Evolutionary conservation across 2,113 vertebrate species (phyloP), one percentile per base, ranked within the genome.

Genomic region (Percina caprodes): DNA sequence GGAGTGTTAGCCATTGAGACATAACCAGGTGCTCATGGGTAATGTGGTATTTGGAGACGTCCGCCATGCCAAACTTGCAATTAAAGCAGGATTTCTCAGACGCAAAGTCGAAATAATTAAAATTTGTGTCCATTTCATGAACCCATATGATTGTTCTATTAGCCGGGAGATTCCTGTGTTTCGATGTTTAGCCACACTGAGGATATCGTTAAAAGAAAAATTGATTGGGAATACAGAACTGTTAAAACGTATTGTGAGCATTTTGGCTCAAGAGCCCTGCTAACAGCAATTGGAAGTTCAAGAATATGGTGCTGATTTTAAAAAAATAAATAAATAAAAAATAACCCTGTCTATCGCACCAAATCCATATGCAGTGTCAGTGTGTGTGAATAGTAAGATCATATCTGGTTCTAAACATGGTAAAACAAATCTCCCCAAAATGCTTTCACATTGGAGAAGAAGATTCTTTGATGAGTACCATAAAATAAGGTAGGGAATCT

Each of bases 381-480:
- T 30, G 68, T 79, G 24, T 56, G 42, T 77, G 46, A 1, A 13
- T 46, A 59, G 6, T 74, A 2, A 67, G 3, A 51, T 73, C 1
- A 46, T 73, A 15, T 59, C 66, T 74, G 23, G 21, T 81, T 87
- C 73, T 89, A 86, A 93, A 89, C n/a, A 30, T 66, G 16, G 26
- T n/a, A 62, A 54, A 69, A 48, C 58, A 58, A 86, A 85, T 92
- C 72, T 92, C 74, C 39, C 77, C 81, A 48, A 83, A 91, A 91
- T 86, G 92, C 93, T 86, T 81, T 92, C 92, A 49, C 87, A 59
- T 71, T 83, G 87, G 88, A 91, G 82, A 68, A 84, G 85, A 63
- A 79, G 81, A 85, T 80, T 75, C 76, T 89, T 91, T 92, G 88
- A 88, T 79, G 90, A 92, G 5, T 93, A 94, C 80, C 77, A 60